Conservation (phyloP, 2,888 invertebrate species). For the Mimachlamys varia region DNA sequence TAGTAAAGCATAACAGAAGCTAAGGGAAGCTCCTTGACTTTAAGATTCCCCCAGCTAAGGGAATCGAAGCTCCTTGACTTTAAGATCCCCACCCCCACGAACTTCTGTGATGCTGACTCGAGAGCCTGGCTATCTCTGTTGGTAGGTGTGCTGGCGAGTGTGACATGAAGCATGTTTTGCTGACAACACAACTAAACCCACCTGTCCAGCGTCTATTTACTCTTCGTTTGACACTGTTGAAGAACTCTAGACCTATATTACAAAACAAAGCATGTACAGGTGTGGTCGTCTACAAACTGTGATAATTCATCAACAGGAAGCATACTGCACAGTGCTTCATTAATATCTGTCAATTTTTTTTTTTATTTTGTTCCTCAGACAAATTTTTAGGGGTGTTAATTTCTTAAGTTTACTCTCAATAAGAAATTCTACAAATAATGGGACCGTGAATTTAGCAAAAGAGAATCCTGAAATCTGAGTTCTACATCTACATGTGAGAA, state of each 20-base stretch:
- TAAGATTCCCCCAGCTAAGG: too few species aligned
- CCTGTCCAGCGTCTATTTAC: conserved; percentile 38
- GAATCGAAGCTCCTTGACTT: too few species aligned
- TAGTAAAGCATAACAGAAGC: background rate
- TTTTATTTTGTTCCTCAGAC: background rate
- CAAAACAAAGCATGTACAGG: conserved; percentile 6
- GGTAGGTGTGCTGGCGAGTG: background rate
- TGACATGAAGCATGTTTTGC: background rate
- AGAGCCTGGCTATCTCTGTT: conserved; percentile 4
- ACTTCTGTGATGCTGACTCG: background rate
- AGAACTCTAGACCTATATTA: conserved; percentile 37
- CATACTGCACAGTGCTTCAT: background rate
- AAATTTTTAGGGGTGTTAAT: background rate
- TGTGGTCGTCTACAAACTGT: background rate
- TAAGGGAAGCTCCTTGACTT: too few species aligned
- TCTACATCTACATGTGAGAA: background rate
- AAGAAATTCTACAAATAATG: background rate
- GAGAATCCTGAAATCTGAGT: background rate
- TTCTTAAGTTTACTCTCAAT: background rate
- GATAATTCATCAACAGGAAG: background rate
- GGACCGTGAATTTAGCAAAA: background rate
- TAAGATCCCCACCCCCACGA: background rate
- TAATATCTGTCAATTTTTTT: background rate
- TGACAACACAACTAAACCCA: conserved; percentile 38
- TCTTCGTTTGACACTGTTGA: conserved; percentile 45